Percentiles rank a stretch among this genome's conserved stretches.
These are phyloP conservation scores for Gymnorhina tibicen DNA, from an alignment of 2,113 vertebrate genomes.

Conservation along the genomic window DNA sequence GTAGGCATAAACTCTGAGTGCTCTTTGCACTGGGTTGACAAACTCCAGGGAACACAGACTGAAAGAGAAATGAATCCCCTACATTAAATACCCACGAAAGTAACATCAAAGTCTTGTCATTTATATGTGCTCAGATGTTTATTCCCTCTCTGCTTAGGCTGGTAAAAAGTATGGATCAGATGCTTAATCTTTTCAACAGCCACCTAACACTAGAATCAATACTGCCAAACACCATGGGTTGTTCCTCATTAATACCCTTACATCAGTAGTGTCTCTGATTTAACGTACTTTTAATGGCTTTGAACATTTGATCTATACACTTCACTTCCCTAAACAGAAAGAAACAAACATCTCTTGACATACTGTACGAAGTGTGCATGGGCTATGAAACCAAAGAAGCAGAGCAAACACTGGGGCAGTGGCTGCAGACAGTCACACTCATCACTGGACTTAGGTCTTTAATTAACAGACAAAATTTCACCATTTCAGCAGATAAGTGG, in stretches of 20 bases:
- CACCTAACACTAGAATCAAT: slow-evolving; percentile 58
- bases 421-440: neutral
- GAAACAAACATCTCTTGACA: slow-evolving; percentile 22
- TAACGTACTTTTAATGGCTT: slow-evolving; percentile 46
- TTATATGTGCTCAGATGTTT: slow-evolving; percentile 21
- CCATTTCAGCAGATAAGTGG: neutral
- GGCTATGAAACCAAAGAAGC: neutral
- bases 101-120: neutral
- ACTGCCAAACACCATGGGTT: neutral
- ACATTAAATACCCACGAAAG: neutral
- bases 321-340: slow-evolving; percentile 48
- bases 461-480: slow-evolving; percentile 12
- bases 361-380: neutral
- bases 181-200: slow-evolving; percentile 53
- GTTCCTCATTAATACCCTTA: slow-evolving; percentile 40
- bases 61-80: neutral
- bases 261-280: slow-evolving; percentile 43
- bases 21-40: neutral
- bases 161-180: slow-evolving; percentile 56
- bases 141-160: slow-evolving; percentile 13
- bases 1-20: neutral
- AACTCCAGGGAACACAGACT: neutral
- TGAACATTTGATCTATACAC: slow-evolving; percentile 53
- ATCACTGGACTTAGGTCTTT: neutral
- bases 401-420: neutral